Evolutionary conservation across 2,888 invertebrate genomes (phyloP), one percentile per base, ranked within the genome.

Genomic region (Apodemia zela): DNA sequence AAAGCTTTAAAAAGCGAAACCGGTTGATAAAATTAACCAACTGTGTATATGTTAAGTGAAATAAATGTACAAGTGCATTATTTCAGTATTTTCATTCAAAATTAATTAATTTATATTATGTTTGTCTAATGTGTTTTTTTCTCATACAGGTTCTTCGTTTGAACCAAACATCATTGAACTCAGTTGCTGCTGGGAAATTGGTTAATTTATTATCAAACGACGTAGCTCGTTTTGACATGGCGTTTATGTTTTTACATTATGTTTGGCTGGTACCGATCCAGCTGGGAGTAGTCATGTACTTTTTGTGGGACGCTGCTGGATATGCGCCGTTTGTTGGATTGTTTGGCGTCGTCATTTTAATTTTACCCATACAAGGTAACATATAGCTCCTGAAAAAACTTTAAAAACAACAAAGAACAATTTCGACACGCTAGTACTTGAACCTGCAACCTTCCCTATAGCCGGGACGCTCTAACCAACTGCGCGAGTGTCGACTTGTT

Each of bases 131-230:
- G 13, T 38, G 3, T 38, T 13, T 3, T 38, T 38, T 33, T 33
- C 10, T 0, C 13, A 13, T 38, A 15, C 66, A 97, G 96, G 89
- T 96, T 0, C 84, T 97, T 58, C 93, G 94, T 47, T 87, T 97
- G 67, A 96, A 95, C 74, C 94, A 95, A 78, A 93, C 93, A 3
- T 94, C 96, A 0, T 75, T 97, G 25, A 94, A 95, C 0, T 94
- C 93, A 65, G 93, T 94, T 81, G 74, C 93, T 74, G 87, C 95
- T 71, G 97, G 97, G 0, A 95, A 97, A 80, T 92, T 97, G 68
- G 94, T 97, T 29, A 97, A 97, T 82, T 84, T 97, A 62, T 81
- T 97, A 74, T 96, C 97, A 0, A 97, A 97, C 72, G 97, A 97
- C 79, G 95, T 97, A 11, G 94, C 94, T 62, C 93, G 97, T 73